These are phyloP conservation scores for Drosophila kokeensis DNA, from an alignment of 2,888 invertebrate species.

Conservation along the genomic window DNA sequence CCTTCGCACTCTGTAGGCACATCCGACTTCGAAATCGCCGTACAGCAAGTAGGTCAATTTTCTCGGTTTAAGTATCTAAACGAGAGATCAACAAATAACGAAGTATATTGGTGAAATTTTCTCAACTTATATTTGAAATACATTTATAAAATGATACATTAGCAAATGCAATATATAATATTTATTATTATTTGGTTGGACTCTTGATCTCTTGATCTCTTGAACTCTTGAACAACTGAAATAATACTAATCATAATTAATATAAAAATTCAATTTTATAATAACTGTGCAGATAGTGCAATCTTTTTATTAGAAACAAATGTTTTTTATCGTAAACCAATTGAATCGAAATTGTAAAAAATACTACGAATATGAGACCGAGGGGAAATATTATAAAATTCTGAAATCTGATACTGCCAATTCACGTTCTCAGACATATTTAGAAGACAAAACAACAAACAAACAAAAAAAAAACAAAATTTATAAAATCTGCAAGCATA, in stretches of 20 bases:
- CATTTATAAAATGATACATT: conserved; percentile 33
- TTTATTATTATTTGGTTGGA: conserved; percentile 29
- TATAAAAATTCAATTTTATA: conserved; percentile 14
- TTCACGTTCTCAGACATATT: conserved; percentile 75
- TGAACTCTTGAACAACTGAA: conserved; percentile 41
- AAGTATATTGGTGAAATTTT: conserved; percentile 66
- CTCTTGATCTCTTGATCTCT: conserved; percentile 37
- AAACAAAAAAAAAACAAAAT: conserved; percentile 12
- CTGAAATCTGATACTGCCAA: conserved; percentile 74
- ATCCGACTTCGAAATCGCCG: conserved; percentile 25
- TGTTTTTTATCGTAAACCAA: conserved; percentile 59
- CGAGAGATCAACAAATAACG: conserved; percentile 62
- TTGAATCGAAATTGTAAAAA: conserved; percentile 39
- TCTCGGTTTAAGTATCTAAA: conserved; percentile 16
- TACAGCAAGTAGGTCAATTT: conserved; percentile 48
- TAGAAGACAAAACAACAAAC: conserved; percentile 40
- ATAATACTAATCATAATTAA: conserved; percentile 28
- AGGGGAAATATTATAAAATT: conserved; percentile 8
- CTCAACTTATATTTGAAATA: conserved; percentile 45
- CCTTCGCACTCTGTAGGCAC: conserved; percentile 7
- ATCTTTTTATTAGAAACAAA: conserved; percentile 54
- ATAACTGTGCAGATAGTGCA: conserved; percentile 52
- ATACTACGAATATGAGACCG: conserved; percentile 12
- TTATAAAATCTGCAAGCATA: conserved; percentile 34
- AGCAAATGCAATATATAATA: conserved; percentile 43